phyloP scores from a whole-genome alignment of 2,888 invertebrate species.

The Polymixis flavicincta region DNA sequence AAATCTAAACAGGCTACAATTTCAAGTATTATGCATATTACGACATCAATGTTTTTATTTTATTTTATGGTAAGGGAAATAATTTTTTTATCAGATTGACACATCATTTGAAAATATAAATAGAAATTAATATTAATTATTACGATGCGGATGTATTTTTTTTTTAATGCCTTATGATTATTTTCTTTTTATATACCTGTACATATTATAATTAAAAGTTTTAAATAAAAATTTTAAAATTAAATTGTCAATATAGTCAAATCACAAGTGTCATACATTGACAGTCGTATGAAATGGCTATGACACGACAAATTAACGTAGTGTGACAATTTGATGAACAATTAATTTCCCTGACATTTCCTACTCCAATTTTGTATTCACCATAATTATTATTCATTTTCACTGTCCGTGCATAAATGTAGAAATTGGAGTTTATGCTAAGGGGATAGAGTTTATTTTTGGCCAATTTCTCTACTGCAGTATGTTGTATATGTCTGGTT shows the following conservation, averaged over 20 bases:
- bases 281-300: too few relatives aligned
- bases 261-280: too few relatives aligned
- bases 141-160: too few relatives aligned
- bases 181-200: too few relatives aligned
- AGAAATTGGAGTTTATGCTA: not conserved
- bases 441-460: not conserved
- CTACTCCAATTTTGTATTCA: not conserved
- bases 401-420: not conserved
- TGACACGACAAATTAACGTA: too few relatives aligned
- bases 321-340: not conserved
- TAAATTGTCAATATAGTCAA: too few relatives aligned
- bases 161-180: too few relatives aligned
- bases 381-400: not conserved
- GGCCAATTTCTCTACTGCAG: not conserved
- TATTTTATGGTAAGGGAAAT: not conserved
- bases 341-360: not conserved
- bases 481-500: not conserved
- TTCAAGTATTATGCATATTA: constrained; percentile 8
- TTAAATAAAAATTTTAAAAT: too few relatives aligned
- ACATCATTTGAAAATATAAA: too few relatives aligned
- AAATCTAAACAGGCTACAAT: not conserved
- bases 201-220: too few relatives aligned
- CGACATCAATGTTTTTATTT: not conserved
- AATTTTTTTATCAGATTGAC: not conserved
- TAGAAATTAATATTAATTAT: too few relatives aligned